These are phyloP conservation scores for Cheirogaleus major DNA, from an alignment of 2,797 vertebrate species.

Conservation along the genomic window DNA sequence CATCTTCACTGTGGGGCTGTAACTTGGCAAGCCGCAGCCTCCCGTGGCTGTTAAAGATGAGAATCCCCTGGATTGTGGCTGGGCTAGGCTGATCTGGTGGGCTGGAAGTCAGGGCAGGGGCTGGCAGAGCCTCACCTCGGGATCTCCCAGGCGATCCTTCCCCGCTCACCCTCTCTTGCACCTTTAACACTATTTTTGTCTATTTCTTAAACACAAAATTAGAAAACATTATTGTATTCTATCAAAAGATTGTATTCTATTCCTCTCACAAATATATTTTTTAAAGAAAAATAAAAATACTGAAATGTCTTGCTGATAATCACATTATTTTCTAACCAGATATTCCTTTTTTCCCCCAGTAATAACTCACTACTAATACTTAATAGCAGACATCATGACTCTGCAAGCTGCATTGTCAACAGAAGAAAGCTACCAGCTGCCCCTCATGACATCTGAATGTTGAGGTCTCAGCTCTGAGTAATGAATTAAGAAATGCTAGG, in stretches of 20 bases:
- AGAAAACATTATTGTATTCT: background rate
- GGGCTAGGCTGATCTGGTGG: no score
- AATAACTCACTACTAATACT: background rate
- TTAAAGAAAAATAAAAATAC: constrained; percentile 3
- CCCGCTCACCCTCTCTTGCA: background rate
- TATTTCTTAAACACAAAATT: background rate
- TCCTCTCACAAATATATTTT: background rate
- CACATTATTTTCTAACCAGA: background rate
- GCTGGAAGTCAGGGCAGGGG: no score
- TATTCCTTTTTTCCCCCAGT: background rate
- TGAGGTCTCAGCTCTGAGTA: background rate
- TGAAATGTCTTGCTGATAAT: background rate
- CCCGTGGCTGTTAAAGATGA: no score
- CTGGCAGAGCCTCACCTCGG: no score
- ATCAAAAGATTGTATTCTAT: background rate
- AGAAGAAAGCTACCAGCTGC: background rate
- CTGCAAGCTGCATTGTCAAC: background rate
- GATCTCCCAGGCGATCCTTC: no score
- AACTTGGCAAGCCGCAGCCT: no score
- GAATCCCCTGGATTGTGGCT: no score
- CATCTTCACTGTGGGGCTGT: no score
- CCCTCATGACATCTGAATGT: background rate
- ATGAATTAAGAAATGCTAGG: constrained; percentile 32
- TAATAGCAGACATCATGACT: background rate
- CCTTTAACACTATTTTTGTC: background rate